Base-by-base conservation (phyloP, 1,140 invertebrate genomes). In the Lasioglossum albipes region DNA sequence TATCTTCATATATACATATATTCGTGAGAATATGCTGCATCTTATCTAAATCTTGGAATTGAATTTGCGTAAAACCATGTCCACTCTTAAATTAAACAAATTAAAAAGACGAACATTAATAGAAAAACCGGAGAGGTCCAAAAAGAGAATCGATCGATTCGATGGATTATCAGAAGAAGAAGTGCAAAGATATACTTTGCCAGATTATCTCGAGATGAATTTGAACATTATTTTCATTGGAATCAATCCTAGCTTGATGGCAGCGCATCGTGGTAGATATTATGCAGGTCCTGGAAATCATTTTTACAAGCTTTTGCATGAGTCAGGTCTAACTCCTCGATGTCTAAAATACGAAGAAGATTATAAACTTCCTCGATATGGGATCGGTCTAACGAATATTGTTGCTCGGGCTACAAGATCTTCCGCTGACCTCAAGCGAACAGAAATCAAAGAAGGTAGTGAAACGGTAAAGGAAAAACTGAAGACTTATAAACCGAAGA, bases 231-330 rank as follows among this genome's bases (percentile, higher is more conserved):
- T 93, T 22, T 90, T 93, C 62, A 81, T 93, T 71, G 92, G 93
- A 31, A 93, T 93, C 49, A 93, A 93, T 87, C 93, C 93, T 0
- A 91, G 93, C 73, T 76, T 93, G 41, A 93, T 88, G 87, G 90
- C 92, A 45, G 92, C 93, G 0, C 84, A 93, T 74, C 89, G 91
- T 72, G 91, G 92, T 27, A 90, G 91, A 72, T 93, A 93, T 85
- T 93, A 93, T 49, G 92, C 92, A 9, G 92, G 92, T 16, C 92
- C 92, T 7, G 92, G 93, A 10, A 93, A 93, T 88, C 93, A 93
- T 79, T 93, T 93, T 81, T 93, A 93, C 57, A 93, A 93, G 86
- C 85, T 93, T 18, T 70, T 93, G 0, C 88, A 91, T 36, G 88
- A 87, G 9, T 93, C 92, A 7, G 87, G 82, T 13, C 78, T 93